Evolutionary conservation across 2,888 invertebrate genomes (phyloP).

Genomic region (Agrochola litura): DNA sequence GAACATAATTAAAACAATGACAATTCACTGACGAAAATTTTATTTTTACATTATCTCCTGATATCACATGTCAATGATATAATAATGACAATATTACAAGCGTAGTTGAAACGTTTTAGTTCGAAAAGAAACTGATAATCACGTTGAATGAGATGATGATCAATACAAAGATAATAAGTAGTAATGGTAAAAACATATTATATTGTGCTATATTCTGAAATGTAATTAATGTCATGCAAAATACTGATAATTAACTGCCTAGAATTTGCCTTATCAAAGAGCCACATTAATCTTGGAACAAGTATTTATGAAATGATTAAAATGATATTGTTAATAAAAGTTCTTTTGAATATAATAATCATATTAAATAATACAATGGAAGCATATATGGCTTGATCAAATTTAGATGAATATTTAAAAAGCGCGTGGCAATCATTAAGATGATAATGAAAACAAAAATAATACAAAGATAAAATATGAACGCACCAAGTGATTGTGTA

Average conservation of each 20-base stretch:
- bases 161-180: neutral
- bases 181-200: neutral
- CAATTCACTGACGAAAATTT: conserved; percentile 45
- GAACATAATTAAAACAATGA: conserved; percentile 15
- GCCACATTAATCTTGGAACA: neutral
- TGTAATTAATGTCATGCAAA: neutral
- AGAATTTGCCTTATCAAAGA: neutral
- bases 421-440: neutral
- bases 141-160: neutral
- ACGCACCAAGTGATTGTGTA: conserved; percentile 32
- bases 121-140: conserved; percentile 29
- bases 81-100: conserved; percentile 31
- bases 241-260: neutral
- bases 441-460: neutral
- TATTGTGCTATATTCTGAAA: neutral
- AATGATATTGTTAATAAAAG: neutral
- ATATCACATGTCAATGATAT: conserved; percentile 50
- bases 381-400: neutral
- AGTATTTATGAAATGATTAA: neutral
- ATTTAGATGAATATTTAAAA: neutral
- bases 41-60: conserved; percentile 40
- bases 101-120: conserved; percentile 21
- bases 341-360: neutral
- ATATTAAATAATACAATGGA: neutral
- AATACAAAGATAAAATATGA: neutral